Base-by-base conservation (phyloP, 2,113 vertebrate species). In the Oreochromis tanganicae region DNA sequence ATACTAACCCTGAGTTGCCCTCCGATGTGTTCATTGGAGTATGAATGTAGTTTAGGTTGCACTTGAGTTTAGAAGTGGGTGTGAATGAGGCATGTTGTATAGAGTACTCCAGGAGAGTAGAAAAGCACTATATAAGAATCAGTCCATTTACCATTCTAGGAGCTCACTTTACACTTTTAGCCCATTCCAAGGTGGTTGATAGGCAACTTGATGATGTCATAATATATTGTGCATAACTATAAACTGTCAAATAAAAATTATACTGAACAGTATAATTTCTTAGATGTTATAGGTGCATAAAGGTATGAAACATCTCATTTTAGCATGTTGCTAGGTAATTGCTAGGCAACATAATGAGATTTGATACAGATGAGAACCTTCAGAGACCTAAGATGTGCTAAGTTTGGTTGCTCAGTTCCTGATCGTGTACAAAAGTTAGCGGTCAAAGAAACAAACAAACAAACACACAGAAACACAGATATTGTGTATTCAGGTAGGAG, bases 221-320 rank as follows among this genome's bases (percentile, higher is more conserved):
- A 41, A 68, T 21, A 4, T 68, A 68, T 0, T 66, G 17, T n/a
- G 61, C 32, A 66, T 38, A 36, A 66, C 61, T 66, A 66, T 36
- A 1, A 63, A 36, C 59, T 36, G 59, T 66, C 61, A 66, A 36
- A 36, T 66, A 36, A 36, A 5, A 66, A 66, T 66, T 36, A 0
- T 66, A 36, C 61, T 27, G 27, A 27, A 27, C 27, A 27, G 27
- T 27, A 27, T 27, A 27, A 27, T 27, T 66, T 66, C 61, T 66
- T 66, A 66, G 34, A 66, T 66, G 34, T 21, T 38, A 66, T 38
- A 73, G 5, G 21, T 27, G 21, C 38, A 46, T 73, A 73, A 43
- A 73, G 5, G 66, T 6, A 43, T 43, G 19, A 73, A 73, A 9
- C 21, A 6, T 0, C 5, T 17, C 0, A 27, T 46, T 73, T 73